Evolutionary conservation across 2,797 vertebrate species (phyloP).

Genomic region (Melanitta fusca): DNA sequence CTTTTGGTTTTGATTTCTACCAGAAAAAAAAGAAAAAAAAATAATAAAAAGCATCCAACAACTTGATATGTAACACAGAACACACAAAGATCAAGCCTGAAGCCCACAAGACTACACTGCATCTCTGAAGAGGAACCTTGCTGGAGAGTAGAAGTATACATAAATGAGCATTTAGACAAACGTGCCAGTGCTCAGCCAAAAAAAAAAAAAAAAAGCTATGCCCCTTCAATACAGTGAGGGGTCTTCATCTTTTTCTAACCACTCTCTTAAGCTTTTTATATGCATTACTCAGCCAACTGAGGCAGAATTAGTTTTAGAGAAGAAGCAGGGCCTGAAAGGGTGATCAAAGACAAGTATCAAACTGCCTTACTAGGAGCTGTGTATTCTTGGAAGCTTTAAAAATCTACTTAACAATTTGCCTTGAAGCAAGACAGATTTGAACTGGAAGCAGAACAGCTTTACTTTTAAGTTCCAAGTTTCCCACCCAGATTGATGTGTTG

Average conservation of each 20-base stretch:
- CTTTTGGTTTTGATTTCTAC: conserved; percentile 71
- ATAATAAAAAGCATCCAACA: neutral
- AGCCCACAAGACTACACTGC: neutral
- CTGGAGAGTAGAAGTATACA: neutral
- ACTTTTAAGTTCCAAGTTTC: neutral
- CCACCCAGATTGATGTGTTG: neutral
- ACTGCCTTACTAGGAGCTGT: neutral
- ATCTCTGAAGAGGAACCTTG: neutral
- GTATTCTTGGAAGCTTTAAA: neutral
- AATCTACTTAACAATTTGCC: neutral
- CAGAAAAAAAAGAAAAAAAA: conserved; percentile 34
- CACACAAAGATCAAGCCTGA: neutral
- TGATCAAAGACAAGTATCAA: neutral
- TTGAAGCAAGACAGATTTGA: neutral
- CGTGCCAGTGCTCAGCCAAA: neutral
- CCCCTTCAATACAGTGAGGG: neutral
- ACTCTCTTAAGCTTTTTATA: neutral
- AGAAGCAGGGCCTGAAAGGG: neutral
- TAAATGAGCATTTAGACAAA: neutral
- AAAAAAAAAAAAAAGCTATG: neutral
- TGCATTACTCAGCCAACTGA: neutral
- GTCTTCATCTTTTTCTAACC: neutral
- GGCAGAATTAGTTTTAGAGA: neutral
- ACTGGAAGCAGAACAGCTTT: neutral
- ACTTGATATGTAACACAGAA: neutral